These are phyloP conservation scores for Tubiluchus corallicola DNA, from an alignment of 2,888 invertebrate species.

Conservation along the genomic window DNA sequence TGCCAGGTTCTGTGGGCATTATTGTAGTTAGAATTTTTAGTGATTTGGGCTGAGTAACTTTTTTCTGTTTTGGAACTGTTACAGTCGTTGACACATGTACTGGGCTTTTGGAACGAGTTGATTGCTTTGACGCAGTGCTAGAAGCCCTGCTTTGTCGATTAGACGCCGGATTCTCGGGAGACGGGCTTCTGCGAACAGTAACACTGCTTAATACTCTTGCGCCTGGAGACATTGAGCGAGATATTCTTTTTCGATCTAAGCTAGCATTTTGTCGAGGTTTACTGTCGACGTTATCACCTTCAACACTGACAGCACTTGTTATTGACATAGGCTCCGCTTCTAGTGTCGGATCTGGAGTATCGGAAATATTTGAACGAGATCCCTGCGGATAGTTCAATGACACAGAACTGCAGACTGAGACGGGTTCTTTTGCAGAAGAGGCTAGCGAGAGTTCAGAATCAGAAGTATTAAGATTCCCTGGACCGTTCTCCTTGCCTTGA, in stretches of 20 bases:
- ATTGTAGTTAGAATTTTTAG: conserved; percentile 1
- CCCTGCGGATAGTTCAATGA: background rate
- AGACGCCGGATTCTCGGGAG: too few species aligned
- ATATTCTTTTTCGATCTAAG: too few species aligned
- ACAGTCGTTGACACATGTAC: background rate
- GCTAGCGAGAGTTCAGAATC: background rate
- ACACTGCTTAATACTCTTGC: background rate
- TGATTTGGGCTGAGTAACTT: background rate
- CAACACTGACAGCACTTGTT: background rate
- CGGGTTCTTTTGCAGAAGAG: too few species aligned
- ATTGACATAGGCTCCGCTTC: background rate
- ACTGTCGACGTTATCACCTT: too few species aligned
- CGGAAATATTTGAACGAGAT: background rate
- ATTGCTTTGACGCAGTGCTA: background rate
- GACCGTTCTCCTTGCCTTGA: background rate
- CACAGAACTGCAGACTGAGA: background rate
- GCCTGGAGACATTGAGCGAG: background rate
- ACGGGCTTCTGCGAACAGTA: too few species aligned
- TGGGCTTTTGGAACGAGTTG: background rate
- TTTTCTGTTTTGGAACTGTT: background rate
- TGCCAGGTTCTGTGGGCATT: background rate
- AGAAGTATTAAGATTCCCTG: background rate
- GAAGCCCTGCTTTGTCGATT: too few species aligned
- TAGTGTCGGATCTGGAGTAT: background rate
- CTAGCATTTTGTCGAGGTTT: background rate